Evolutionary conservation across 2,888 invertebrate genomes (phyloP).

Genomic region (Oscheius sp.): DNA sequence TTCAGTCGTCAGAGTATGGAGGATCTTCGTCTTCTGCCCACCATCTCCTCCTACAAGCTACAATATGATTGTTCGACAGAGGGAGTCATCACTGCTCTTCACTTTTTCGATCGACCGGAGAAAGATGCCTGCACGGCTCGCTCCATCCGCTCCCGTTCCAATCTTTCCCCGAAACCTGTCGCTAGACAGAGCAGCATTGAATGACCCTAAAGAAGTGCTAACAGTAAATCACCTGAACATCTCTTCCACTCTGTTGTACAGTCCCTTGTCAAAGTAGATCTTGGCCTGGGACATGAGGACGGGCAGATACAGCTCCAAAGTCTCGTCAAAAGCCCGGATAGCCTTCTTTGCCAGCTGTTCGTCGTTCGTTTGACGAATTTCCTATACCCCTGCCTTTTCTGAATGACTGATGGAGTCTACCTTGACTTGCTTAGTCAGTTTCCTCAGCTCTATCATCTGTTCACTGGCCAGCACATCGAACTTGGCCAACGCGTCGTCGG

Average conservation of each 20-base stretch:
- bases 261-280: constrained; percentile 94
- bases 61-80: not conserved
- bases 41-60: constrained; percentile 10
- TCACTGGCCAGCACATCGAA: constrained; percentile 92
- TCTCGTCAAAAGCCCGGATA: constrained; percentile 90
- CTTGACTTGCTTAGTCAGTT: constrained; percentile 86
- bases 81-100: not conserved
- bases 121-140: constrained; percentile 4
- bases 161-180: not conserved
- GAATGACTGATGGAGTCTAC: constrained; percentile 41
- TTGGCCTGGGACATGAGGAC: constrained; percentile 99
- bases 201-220: constrained; percentile 1
- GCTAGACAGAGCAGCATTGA: not conserved
- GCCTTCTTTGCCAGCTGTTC: constrained; percentile 83
- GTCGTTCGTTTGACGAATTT: constrained; percentile 88
- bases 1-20: constrained; percentile 10
- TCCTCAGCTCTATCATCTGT: constrained; percentile 88
- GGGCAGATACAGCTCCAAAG: constrained; percentile 87
- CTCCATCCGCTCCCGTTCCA: not conserved
- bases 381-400: constrained; percentile 79
- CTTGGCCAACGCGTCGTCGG: constrained; percentile 93
- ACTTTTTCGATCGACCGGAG: not conserved
- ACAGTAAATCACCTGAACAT: constrained; percentile 51
- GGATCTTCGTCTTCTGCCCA: constrained; percentile 19
- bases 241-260: constrained; percentile 86